A percentile compares a stretch with the other conserved stretches of the same genome.
phyloP scores from a whole-genome alignment of 2,113 vertebrate genomes.

The Equus quagga region DNA sequence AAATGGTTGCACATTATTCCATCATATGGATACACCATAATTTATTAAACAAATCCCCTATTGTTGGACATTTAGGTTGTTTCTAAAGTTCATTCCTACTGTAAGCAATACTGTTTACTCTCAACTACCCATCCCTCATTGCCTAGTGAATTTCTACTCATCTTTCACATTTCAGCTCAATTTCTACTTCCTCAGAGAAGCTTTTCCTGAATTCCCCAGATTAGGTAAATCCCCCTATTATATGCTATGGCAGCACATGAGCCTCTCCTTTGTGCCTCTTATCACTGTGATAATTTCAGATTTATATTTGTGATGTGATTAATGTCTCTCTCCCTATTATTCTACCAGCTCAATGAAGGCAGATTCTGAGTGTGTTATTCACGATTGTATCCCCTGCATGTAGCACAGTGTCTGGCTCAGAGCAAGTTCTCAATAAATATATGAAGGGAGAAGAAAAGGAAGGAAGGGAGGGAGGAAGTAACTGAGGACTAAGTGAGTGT shows the following conservation, averaged over 20 bases:
- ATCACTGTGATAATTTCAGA: not conserved
- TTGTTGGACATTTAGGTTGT: not conserved
- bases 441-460: not conserved
- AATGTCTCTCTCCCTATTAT: not conserved
- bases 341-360: not conserved
- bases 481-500: not conserved
- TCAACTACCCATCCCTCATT: not conserved
- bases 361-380: not conserved
- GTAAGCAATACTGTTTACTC: not conserved
- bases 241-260: not conserved
- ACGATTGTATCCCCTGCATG: not conserved
- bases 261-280: not conserved
- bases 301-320: not conserved
- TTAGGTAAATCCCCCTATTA: not conserved
- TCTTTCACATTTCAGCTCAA: not conserved
- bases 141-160: not conserved
- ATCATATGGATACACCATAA: not conserved
- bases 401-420: not conserved
- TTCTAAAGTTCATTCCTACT: not conserved
- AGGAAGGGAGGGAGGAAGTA: not conserved
- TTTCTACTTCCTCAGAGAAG: not conserved
- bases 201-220: not conserved
- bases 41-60: not conserved
- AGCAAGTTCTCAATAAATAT: not conserved
- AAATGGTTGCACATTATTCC: not conserved